Percentiles rank a stretch among this genome's conserved stretches.
Conservation (phyloP, 2,888 invertebrate genomes). For the Gryllus longicercus region DNA sequence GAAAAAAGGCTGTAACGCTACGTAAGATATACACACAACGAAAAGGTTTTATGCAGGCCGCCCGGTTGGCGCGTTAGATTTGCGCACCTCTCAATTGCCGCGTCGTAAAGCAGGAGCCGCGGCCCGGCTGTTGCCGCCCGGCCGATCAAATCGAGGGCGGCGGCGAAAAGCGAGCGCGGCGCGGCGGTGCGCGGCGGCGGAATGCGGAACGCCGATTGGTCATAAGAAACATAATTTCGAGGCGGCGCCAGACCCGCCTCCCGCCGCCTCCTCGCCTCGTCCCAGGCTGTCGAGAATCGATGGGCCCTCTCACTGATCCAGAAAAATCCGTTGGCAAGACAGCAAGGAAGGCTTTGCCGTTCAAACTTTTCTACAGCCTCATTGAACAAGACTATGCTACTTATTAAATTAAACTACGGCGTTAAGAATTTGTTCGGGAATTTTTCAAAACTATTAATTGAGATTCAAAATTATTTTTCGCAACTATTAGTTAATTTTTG, state of each 20-base stretch:
- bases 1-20: not conserved
- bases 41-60: not conserved
- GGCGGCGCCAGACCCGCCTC: not conserved
- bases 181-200: not conserved
- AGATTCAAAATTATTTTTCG: no score
- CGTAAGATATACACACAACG: not conserved
- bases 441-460: no score
- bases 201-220: not conserved
- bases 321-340: no score
- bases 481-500: no score
- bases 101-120: not conserved
- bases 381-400: no score
- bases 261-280: not conserved
- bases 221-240: not conserved
- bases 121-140: not conserved
- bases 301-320: no score
- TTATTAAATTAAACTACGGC: no score
- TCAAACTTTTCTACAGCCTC: no score
- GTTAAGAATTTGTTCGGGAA: no score
- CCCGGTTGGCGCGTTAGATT: not conserved
- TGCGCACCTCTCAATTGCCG: not conserved
- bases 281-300: no score
- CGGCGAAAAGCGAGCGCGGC: not conserved
- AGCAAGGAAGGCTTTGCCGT: no score
- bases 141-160: not conserved